Evolutionary conservation across 64 coral and sea anemone genomes (phyloP), one percentile per base, ranked within the genome.

Genomic region (Cladopsammia gracilis): DNA sequence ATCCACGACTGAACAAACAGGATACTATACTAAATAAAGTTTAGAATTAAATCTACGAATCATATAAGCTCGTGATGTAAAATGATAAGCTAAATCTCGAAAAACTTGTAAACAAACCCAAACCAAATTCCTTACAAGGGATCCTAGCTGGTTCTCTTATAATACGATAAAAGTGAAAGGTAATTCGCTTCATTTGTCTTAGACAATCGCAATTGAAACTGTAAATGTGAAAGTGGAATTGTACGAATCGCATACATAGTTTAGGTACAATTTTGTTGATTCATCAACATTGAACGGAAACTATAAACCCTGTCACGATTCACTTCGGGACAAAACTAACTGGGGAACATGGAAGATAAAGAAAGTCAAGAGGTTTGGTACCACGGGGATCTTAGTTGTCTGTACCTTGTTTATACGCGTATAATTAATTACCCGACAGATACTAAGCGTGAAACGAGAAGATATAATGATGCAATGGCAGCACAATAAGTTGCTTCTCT

Each of bases 381-480:
- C 6, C 12, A 25, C 10, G 49, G 19, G 3, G 26, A 48, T 51
- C 45, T 44, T 68, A 45, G 60, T 46, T 84, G 61, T 25, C 47
- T 67, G 1, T 9, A 12, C n/a, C 46, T 4, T 49, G 34, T 44
- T 48, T 67, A 67, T 3, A 84, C 7, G 19, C 10, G 19, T 50
- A 4, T 66, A 14, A 65, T 84, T 22, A 64, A 51, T 50, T 46
- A 48, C 25, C 12, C 3, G 19, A 84, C 44, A 50, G 43, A 67
- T 64, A 58, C 42, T 48, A 58, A 83, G 26, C 15, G 4, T 83
- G 4, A 83, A 61, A 68, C 62, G 10, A 66, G 62, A n/a, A 64
- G 62, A 9, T 15, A 67, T n/a, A 1, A 84, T 84, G 80, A 84
- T 84, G 80, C 80, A 84, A 68, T 47, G 62, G 80, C 46, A 84